Base-by-base conservation (phyloP, 53 echinoderm and acorn worm genomes). In the Henricia sp. region DNA sequence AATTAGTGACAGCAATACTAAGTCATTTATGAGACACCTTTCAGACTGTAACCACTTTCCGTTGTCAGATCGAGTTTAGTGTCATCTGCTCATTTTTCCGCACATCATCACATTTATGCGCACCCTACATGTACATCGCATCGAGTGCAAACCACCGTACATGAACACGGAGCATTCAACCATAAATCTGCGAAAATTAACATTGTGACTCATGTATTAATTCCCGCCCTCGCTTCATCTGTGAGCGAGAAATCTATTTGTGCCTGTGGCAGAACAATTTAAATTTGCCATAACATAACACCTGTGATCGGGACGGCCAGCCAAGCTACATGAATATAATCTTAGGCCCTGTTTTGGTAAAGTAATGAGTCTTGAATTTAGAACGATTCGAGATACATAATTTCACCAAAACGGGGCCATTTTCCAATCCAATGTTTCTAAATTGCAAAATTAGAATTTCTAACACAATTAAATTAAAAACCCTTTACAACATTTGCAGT, bases 201-300 rank as follows among this genome's bases (percentile, higher is more conserved):
- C 25, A 55, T 32, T 39, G 40, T 57, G 57, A 75, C 75, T 75
- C 58, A 57, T 75, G 75, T 56, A 28, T 57, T 39, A 42, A 20
- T 75, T 41, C 40, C n/a, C 48, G 19, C 1, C 43, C 6, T 73
- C 35, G 24, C 17, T 30, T 25, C 43, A 46, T 34, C 53, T 34
- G 33, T 33, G 8, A 33, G 46, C 50, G 46, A 43, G n/a, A 17
- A 28, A 52, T 52, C 72, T 19, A 14, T 36, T 52, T 72, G 0
- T 25, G 51, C 72, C 37, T 16, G 29, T 50, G 72, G 72, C 34
- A 14, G 51, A 21, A 20, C 30, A 33, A 52, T 34, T 51, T 29
- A 29, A 30, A 17, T 33, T 52, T 14, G 29, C 14, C 3, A 29
- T 27, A 14, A 59, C 26, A 28, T 32, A 29, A 10, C 28, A 27